Evolutionary conservation across 1,140 invertebrate genomes (phyloP), one percentile per base, ranked within the genome.

Genomic region (Brachystomella parvula): DNA sequence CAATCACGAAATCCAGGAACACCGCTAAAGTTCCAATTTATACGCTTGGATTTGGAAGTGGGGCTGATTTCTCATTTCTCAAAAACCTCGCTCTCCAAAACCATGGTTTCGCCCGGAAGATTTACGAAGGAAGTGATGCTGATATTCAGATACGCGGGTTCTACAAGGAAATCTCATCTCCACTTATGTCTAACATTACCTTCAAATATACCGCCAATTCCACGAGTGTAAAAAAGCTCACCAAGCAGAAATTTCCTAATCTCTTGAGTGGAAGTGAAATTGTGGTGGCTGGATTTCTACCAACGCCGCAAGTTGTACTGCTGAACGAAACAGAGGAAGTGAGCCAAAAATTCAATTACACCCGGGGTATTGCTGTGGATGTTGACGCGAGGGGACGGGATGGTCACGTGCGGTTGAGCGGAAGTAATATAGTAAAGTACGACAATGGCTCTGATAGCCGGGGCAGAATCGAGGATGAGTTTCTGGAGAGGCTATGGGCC

Each of bases 81-180:
- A 82, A 84, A 69, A 83, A 83, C 74, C 63, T 88, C 6, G 82
- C 85, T 0, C 75, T 84, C 19, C 80, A 83, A 63, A 87, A 87
- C 75, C 74, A 80, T 9, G 87, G 85, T 0, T 85, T 87, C 74
- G 82, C 84, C 66, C 79, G 86, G 31, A 84, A 84, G 74, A 88
- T 89, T 59, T 88, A 87, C 75, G 86, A 86, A 77, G 86, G 82
- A 33, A 79, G 84, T 0, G 86, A 88, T 76, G 84, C 87, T 2
- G 80, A 82, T 68, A 76, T 87, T 26, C 87, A 89, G 76, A 78
- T 89, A 9, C 78, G 82, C 39, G 81, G 84, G 73, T 88, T 89
- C 77, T 89, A 87, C 78, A 79, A 82, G 44, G 82, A 87, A 77
- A 82, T 89, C 39, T 82, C 86, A 1, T 85, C 84, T 0, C 86